Conservation (phyloP, 2,113 vertebrate genomes). For the Dromaius novaehollandiae region DNA sequence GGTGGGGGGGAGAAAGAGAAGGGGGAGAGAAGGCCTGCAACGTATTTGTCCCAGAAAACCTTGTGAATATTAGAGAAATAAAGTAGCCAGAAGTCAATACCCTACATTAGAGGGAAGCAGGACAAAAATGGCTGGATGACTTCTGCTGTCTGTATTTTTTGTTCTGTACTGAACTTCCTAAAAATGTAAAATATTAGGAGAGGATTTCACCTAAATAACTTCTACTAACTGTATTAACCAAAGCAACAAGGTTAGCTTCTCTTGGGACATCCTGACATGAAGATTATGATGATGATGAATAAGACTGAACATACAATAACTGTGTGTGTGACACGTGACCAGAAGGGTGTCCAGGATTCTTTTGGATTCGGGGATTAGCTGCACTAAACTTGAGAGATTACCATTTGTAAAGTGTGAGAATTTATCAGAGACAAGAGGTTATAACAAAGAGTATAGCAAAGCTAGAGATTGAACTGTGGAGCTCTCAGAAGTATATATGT, state of each 20-base stretch:
- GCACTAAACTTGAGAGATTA: no score
- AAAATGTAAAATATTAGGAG: background rate
- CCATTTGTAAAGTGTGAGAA: no score
- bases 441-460: no score
- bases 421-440: no score
- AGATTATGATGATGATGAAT: background rate
- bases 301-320: background rate
- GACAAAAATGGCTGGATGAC: background rate
- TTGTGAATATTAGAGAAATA: background rate
- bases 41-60: background rate
- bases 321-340: no score
- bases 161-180: background rate
- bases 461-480: no score
- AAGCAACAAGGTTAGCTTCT: background rate
- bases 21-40: accelerated
- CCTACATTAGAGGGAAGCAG: background rate
- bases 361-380: no score
- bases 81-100: background rate
- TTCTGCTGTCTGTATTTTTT: background rate
- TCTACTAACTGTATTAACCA: background rate
- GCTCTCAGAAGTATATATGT: no score
- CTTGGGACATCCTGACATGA: background rate
- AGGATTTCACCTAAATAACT: background rate
- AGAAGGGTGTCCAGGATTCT: no score
- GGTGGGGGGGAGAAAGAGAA: background rate